phyloP scores from a whole-genome alignment of 2,797 vertebrate genomes.

The Steatocranus sp. region DNA sequence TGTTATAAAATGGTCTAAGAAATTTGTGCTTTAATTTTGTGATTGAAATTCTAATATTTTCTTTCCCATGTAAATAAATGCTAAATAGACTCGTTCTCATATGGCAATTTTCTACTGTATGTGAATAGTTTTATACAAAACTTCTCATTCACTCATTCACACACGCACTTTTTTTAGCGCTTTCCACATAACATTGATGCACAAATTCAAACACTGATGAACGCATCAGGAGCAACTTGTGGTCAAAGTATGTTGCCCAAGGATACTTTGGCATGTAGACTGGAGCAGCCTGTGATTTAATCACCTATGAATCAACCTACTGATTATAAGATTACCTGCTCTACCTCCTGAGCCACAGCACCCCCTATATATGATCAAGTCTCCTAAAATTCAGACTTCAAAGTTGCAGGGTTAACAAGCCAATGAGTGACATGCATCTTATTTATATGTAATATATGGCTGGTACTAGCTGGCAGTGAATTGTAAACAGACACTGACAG shows the following conservation, averaged over 20 bases:
- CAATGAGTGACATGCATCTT: neutral
- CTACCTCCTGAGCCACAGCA: neutral
- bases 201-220: neutral
- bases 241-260: neutral
- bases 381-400: neutral
- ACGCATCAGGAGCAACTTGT: neutral
- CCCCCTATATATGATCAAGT: neutral
- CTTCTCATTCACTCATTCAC: neutral
- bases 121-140: neutral
- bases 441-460: neutral
- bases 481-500: neutral
- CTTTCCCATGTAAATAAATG: neutral
- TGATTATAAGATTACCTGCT: neutral
- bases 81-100: neutral
- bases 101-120: accelerated
- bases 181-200: neutral
- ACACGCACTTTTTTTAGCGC: accelerated
- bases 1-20: neutral
- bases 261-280: neutral
- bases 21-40: neutral
- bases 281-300: neutral
- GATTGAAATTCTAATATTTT: neutral
- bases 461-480: neutral
- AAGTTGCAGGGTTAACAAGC: neutral
- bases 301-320: neutral